phyloP scores from a whole-genome alignment of 2,888 invertebrate genomes.

The Drosophila quinaria region DNA sequence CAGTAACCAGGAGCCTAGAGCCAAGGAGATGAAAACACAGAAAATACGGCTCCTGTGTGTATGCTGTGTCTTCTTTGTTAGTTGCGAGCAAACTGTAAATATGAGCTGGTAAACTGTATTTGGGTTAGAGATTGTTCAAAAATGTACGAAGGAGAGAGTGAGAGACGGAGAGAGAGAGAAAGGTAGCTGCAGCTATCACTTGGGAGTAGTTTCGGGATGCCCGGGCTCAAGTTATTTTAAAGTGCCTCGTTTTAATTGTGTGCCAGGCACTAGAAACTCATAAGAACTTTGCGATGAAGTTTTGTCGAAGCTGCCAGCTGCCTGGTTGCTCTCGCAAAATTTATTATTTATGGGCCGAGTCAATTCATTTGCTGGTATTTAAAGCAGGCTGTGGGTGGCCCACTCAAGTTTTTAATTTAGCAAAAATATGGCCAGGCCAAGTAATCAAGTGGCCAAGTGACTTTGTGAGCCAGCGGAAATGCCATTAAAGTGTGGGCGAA shows the following conservation, averaged over 20 bases:
- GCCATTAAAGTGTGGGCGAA: constrained; percentile 62
- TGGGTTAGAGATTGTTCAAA: constrained; percentile 81
- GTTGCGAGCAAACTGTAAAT: constrained; percentile 54
- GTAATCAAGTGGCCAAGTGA: constrained; percentile 37
- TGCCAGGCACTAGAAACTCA: constrained; percentile 7
- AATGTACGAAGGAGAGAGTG: constrained; percentile 56
- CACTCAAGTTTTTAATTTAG: constrained; percentile 50
- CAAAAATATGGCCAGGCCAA: constrained; percentile 62
- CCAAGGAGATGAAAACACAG: neutral
- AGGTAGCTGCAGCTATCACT: constrained; percentile 17
- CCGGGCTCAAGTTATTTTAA: constrained; percentile 46
- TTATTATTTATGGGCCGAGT: constrained; percentile 58
- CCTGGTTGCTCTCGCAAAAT: constrained; percentile 19
- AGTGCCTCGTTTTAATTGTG: constrained; percentile 50
- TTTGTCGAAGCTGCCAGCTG: constrained; percentile 22
- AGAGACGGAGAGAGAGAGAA: neutral
- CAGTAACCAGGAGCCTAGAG: neutral
- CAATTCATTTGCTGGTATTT: constrained; percentile 58
- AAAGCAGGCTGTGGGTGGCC: constrained; percentile 46
- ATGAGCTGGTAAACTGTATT: constrained; percentile 69
- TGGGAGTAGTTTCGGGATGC: constrained; percentile 41
- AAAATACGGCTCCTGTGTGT: constrained; percentile 6
- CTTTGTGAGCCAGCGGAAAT: constrained; percentile 43
- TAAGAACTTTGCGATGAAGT: constrained; percentile 22
- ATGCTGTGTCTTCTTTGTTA: constrained; percentile 45